Base-by-base conservation (phyloP, 2,113 vertebrate species). In the Onychostruthus taczanowskii region DNA sequence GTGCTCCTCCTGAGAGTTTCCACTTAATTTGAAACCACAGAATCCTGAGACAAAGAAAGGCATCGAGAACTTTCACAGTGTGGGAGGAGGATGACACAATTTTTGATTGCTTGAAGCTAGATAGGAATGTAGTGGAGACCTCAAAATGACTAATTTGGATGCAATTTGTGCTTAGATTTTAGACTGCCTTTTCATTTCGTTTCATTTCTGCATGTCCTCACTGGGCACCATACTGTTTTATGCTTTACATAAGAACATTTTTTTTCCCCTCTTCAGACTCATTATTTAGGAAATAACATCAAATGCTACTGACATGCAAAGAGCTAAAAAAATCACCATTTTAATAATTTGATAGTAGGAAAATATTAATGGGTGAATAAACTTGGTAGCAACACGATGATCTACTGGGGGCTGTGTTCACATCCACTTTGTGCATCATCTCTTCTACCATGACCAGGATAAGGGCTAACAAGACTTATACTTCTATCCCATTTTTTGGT, bases 11-110 rank as follows among this genome's bases (percentile, higher is more conserved):
- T 41, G 73, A 61, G 46, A 72, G 3, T 49, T 94, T 94, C 49
- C 41, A 28, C 26, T 91, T 89, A 41, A 77, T 83, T 67, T 84
- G 50, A 88, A 97, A 91, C 93, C 94, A 91, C 93, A 87, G 79
- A 67, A 95, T 92, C 53, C 53, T 87, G 69, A 93, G 68, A 93
- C 49, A 86, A 89, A 84, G 81, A 81, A 67, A 87, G 68, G 66
- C 62, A 86, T 53, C 2, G 0, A 83, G 63, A 86, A 68, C 53
- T 96, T 94, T 92, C 75, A 88, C 55, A 90, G 52, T 62, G 84
- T 88, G 79, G 84, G 82, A 90, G 88, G 64, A 82, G 17, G 78
- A 87, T 92, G 88, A 94, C 77, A 96, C 77, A 82, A 68, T 68
- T 94, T 93, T 63, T 93, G 66, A 82, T 85, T 90, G 88, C 59